Evolutionary conservation across 2,888 invertebrate species (phyloP).

Genomic region (Arctia plantaginis): DNA sequence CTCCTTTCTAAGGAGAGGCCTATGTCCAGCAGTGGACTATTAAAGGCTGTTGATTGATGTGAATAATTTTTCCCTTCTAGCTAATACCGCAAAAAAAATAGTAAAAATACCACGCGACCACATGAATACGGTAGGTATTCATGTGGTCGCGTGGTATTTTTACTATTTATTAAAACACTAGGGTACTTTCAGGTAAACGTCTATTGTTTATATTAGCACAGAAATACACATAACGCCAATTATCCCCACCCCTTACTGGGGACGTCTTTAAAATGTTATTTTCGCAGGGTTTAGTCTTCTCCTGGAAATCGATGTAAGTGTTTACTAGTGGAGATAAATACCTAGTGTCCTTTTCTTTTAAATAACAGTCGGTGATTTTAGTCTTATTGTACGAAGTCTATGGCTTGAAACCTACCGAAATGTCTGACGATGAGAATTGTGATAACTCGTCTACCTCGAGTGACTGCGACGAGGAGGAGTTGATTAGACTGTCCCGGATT

Average conservation of each 20-base stretch:
- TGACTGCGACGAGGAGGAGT: conserved; percentile 61
- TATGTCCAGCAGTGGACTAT: too few species aligned
- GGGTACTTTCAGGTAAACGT: conserved; percentile 7
- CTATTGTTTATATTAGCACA: conserved; percentile 53
- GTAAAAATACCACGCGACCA: neutral
- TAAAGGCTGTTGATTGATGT: too few species aligned
- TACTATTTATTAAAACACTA: conserved; percentile 16
- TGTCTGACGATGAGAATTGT: conserved; percentile 18
- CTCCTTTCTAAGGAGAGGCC: too few species aligned
- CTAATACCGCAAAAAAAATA: too few species aligned
- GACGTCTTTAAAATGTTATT: conserved; percentile 58
- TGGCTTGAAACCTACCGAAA: neutral
- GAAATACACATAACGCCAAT: conserved; percentile 50
- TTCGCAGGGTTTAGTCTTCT: conserved; percentile 64
- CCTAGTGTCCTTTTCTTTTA: neutral
- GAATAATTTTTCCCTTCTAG: too few species aligned
- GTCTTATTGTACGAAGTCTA: neutral
- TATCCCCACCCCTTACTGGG: conserved; percentile 57
- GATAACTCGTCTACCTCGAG: conserved; percentile 50
- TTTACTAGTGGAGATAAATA: neutral
- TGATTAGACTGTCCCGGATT: conserved; percentile 69
- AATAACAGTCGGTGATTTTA: neutral
- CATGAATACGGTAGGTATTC: too few species aligned
- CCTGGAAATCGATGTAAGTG: conserved; percentile 40
- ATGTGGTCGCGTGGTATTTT: neutral